These are phyloP conservation scores for Mesorhabditis spiculigera DNA, from an alignment of 2,888 invertebrate species.

Conservation along the genomic window DNA sequence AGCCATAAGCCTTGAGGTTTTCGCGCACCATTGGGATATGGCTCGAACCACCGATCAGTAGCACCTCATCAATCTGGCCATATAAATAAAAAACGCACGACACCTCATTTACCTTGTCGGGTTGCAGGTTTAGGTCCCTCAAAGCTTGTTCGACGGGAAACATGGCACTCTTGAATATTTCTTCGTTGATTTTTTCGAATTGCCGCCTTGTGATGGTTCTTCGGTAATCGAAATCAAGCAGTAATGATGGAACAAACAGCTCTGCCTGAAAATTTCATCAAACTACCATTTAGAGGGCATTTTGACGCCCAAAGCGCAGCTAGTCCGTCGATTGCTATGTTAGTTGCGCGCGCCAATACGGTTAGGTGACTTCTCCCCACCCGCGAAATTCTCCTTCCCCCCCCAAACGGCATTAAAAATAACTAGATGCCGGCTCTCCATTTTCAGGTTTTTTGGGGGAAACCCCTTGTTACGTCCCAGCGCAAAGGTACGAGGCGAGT, in stretches of 20 bases:
- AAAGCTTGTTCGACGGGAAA: neutral
- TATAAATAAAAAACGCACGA: neutral
- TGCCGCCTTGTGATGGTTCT: neutral
- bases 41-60: conserved; percentile 4
- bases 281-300: too few relatives aligned
- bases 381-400: too few relatives aligned
- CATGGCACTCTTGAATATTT: neutral
- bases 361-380: too few relatives aligned
- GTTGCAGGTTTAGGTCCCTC: neutral
- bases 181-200: conserved; percentile 1
- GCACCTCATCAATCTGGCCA: conserved; percentile 3
- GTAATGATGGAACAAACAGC: neutral
- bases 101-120: neutral
- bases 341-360: too few relatives aligned
- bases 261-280: neutral
- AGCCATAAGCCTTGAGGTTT: neutral
- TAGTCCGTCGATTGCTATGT: too few relatives aligned
- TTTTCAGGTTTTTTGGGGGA: too few relatives aligned
- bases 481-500: too few relatives aligned
- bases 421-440: too few relatives aligned
- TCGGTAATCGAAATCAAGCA: neutral
- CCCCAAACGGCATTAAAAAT: too few relatives aligned
- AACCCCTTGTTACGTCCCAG: too few relatives aligned
- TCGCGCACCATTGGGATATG: neutral
- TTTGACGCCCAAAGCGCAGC: too few relatives aligned